A percentile compares a stretch with the other conserved stretches of the same genome.
Evolutionary conservation across 2,797 vertebrate species (phyloP).

Genomic region (Xiphophorus birchmanni): DNA sequence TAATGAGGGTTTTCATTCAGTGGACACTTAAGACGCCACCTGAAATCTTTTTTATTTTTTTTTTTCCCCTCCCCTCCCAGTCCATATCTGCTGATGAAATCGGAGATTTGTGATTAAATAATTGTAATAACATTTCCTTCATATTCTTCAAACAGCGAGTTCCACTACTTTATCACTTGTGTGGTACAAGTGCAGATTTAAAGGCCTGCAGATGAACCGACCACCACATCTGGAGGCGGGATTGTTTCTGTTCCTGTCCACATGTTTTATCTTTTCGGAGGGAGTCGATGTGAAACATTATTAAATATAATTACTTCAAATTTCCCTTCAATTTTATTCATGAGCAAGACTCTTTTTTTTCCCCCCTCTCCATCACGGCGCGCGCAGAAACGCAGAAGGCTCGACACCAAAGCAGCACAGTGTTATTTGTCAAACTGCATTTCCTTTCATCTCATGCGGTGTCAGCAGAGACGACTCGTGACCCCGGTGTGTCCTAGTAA

Average conservation of each 20-base stretch:
- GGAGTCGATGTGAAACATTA: neutral
- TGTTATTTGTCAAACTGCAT: neutral
- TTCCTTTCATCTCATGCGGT: neutral
- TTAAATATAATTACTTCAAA: neutral
- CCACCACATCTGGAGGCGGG: neutral
- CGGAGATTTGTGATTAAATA: slow-evolving; percentile 7
- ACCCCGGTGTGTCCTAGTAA: neutral
- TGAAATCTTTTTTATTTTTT: no score
- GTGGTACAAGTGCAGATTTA: neutral
- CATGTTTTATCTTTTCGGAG: neutral
- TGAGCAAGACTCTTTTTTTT: neutral
- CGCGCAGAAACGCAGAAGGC: neutral
- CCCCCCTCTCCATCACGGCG: neutral
- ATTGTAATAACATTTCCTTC: neutral
- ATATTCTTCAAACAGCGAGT: neutral
- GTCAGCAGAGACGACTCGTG: neutral
- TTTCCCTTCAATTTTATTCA: neutral
- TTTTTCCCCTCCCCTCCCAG: no score
- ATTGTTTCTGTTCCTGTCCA: neutral
- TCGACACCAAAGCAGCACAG: neutral
- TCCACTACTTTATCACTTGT: neutral
- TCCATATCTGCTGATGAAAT: neutral
- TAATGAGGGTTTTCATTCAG: slow-evolving; percentile 64
- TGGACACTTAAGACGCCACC: slow-evolving; percentile 1
- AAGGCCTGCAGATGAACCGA: neutral